A percentile compares a stretch with the other conserved stretches of the same genome.
phyloP scores from a whole-genome alignment of 2,113 vertebrate species.

The Gila orcuttii region DNA sequence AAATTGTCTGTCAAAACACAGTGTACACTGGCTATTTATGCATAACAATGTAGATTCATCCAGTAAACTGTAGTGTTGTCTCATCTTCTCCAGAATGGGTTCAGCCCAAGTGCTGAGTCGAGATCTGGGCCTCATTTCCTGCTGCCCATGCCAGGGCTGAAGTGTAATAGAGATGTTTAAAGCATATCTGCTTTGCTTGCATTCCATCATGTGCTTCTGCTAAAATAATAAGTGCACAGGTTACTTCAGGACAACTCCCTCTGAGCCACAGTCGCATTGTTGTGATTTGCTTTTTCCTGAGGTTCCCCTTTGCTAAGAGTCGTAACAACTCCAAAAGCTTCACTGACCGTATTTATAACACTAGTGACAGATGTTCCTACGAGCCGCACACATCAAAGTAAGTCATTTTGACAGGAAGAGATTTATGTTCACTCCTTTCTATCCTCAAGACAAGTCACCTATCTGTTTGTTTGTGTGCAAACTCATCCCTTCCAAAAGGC shows the following conservation, averaged over 20 bases:
- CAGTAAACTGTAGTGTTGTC: conserved; percentile 15
- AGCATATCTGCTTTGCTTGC: conserved; percentile 68
- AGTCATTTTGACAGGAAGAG: not conserved
- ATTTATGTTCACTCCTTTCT: not conserved
- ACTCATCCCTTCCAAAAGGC: not conserved
- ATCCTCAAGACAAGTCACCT: conserved; percentile 1
- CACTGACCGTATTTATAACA: not conserved
- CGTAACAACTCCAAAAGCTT: conserved; percentile 49
- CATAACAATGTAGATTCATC: not conserved
- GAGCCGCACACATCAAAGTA: not conserved
- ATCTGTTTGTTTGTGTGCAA: not conserved
- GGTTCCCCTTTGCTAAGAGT: conserved; percentile 64
- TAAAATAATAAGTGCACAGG: conserved; percentile 75
- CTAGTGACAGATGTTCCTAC: not conserved
- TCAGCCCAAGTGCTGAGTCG: conserved; percentile 48
- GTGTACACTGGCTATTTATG: not conserved
- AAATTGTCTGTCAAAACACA: not conserved
- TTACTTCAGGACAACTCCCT: conserved; percentile 73
- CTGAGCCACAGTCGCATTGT: conserved; percentile 68
- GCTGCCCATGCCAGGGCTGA: conserved; percentile 59
- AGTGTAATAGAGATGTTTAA: conserved; percentile 72
- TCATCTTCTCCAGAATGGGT: conserved; percentile 36
- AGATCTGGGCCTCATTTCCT: conserved; percentile 57
- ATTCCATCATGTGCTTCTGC: conserved; percentile 72
- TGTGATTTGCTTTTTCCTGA: conserved; percentile 69